Evolutionary conservation across 2,888 invertebrate genomes (phyloP), one percentile per base, ranked within the genome.

Genomic region (Oegoconia quadripuncta): DNA sequence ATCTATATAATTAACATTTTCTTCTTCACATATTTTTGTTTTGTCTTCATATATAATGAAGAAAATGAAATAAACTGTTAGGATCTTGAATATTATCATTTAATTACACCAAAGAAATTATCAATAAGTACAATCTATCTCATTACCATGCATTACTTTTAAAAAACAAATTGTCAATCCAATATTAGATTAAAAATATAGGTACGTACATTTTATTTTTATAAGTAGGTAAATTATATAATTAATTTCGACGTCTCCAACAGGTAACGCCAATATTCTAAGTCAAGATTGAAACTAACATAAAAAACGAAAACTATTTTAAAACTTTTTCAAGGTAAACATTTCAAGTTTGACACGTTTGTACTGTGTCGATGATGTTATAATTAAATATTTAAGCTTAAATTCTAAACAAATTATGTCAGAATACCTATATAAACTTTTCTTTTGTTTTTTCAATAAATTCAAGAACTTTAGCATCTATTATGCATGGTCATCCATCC

Each of bases 121-220:
- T n/a, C n/a, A n/a, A 28, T 52, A 52, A 56, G 55, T 58, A 58
- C 41, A 51, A 46, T 45, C 43, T 50, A 53, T 50, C 43, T 49
- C 50, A 52, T 52, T 53, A 59, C 42, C 58, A 60, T 59, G 55
- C 52, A 55, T 27, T 27, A 22, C 6, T 12, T 27, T 13, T 13
- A 36, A 50, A 48, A 55, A 39, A 37, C 44, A 56, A 47, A n/a
- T n/a, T n/a, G n/a, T n/a, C n/a, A n/a, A n/a, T n/a, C 42, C 47
- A 49, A 54, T 50, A 41, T 43, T 44, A 48, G 39, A 49, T 37
- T 39, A 51, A 43, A 46, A 39, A 50, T n/a, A n/a, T n/a, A n/a
- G n/a, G n/a, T n/a, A n/a, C n/a, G 43, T 53, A 55, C 43, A 37
- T 44, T 42, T 47, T 47, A 40, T 38, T 41, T 50, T 47, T 42